Base-by-base conservation (phyloP, 2,888 invertebrate species). In the Drosophila anomelani region DNA sequence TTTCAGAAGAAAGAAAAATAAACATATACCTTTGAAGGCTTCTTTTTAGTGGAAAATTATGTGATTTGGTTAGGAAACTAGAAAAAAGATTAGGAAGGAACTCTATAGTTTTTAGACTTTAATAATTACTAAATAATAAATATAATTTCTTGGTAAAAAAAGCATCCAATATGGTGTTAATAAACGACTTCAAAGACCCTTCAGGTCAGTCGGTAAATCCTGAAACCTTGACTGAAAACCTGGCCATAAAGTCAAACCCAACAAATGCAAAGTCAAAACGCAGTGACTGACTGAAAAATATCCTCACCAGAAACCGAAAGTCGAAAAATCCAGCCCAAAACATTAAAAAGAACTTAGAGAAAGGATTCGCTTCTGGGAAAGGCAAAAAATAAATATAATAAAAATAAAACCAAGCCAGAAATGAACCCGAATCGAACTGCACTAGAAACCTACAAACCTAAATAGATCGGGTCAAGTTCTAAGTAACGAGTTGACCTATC, bases 381-480 rank as follows among this genome's bases (percentile, higher is more conserved):
- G 44, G 53, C 26, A 36, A 68, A 71, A 74, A 75, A 55, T 7
- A 13, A 5, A 38, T 15, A 15, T 26, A 85, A 69, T 26, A 85
- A 69, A 75, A 72, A 55, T 41, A n/a, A n/a, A 10, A 32, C 26
- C 38, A 39, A 39, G 47, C 15, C 20, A 12, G 38, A 61, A 77
- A 84, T 47, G 44, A 34, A 63, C 32, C 10, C 23, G 43, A 54
- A 70, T 34, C 17, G 63, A 71, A 74, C 62, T 89, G 88, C 89
- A 88, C 88, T 89, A 80, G 78, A 85, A 85, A 85, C 79, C 85
- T 85, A 85, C 71, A 85, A 85, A 85, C 82, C 89, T 85, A 85
- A 84, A 85, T 88, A 77, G 53, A 62, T 58, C 61, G 59, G 67
- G 63, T 72, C 76, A 78, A 73, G 61, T 80, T 80, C 78, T 49